Evolutionary conservation across 2,888 invertebrate species (phyloP), one percentile per base, ranked within the genome.

Genomic region (Dorcus parallelipipedus): DNA sequence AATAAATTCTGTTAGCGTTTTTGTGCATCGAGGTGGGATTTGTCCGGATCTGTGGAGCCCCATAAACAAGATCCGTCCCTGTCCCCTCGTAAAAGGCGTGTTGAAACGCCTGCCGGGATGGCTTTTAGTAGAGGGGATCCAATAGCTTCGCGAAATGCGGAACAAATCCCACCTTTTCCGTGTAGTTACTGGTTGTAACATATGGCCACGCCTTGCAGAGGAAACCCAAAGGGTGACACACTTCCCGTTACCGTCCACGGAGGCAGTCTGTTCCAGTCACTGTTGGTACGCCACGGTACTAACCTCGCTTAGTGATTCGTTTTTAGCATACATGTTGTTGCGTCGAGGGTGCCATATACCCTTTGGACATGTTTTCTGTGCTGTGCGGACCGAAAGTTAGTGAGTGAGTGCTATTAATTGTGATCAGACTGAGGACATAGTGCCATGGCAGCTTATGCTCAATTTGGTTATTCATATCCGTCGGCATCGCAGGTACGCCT

Each of bases 401-500:
- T 68, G 64, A 61, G 65, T 69, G 69, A 65, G 72, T 71, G 72
- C 14, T 45, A 38, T 9, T 50, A 40, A 9, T 45, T 38, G 50
- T 52, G 43, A 49, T 45, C 52, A 48, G 55, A 45, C 40, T 47
- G 40, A 45, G 58, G 58, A 59, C 48, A 41, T 53, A 49, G 67
- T 70, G 70, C 65, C 62, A 85, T 86, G 86, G 86, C 93, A 79
- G 91, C 93, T 73, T 94, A 94, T 82, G 87, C 93, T 78, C 93
- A 94, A 83, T 93, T 93, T 82, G 93, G 93, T 84, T 94, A 93
- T 81, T 86, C 91, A 74, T 93, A 93, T 84, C 91, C 92, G 85
- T 86, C 93, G 85, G 91, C 92, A 77, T 89, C 93, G 74, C 94
- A 93, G 93, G 93, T 94, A 82, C 83, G 50, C 49, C 33, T 49